Evolutionary conservation across 2,888 invertebrate species (phyloP).

Genomic region (Luperina nickerlii): DNA sequence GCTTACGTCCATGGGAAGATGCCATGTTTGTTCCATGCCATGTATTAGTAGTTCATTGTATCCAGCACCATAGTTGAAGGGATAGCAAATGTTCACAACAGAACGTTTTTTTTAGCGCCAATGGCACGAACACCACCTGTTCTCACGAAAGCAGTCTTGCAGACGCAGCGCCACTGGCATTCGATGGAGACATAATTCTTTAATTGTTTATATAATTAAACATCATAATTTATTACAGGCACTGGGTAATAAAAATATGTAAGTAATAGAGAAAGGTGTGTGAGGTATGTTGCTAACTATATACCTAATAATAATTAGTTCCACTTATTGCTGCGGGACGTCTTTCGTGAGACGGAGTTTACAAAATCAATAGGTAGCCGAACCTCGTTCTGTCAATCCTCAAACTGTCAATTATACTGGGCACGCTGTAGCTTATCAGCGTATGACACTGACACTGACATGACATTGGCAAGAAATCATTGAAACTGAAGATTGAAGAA

Average conservation of each 20-base stretch:
- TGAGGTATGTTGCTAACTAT: too few species aligned
- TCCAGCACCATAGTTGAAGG: neutral
- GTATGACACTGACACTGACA: slow-evolving; percentile 12
- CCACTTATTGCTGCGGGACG: neutral
- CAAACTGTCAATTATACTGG: neutral
- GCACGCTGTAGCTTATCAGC: slow-evolving; percentile 11
- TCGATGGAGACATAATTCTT: too few species aligned
- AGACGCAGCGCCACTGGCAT: too few species aligned
- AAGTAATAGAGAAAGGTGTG: too few species aligned
- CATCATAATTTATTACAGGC: too few species aligned
- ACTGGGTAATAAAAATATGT: too few species aligned
- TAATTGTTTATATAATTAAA: too few species aligned
- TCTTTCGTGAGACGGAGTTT: neutral
- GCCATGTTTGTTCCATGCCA: neutral
- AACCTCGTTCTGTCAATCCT: neutral
- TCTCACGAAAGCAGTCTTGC: too few species aligned
- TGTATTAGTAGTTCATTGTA: neutral
- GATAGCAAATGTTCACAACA: neutral
- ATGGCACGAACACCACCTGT: neutral
- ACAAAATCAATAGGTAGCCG: neutral
- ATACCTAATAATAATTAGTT: neutral
- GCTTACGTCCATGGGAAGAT: neutral
- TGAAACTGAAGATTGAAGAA: slow-evolving; percentile 7
- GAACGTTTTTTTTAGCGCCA: neutral
- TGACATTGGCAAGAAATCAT: slow-evolving; percentile 58